Evolutionary conservation across 2,888 invertebrate species (phyloP).

Genomic region (Amblyteles armatorius): DNA sequence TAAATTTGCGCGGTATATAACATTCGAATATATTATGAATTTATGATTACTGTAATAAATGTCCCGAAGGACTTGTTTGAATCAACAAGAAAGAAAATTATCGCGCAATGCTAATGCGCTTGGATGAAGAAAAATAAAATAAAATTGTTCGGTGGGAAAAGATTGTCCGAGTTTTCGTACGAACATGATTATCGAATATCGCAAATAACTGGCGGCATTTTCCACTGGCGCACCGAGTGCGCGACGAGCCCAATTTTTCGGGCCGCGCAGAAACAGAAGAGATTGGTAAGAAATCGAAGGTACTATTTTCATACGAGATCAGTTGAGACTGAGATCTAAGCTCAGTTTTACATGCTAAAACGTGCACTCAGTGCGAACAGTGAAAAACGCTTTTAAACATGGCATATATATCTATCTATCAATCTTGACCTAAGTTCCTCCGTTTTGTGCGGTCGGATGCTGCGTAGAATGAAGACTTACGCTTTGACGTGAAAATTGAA

Average conservation of each 20-base stretch:
- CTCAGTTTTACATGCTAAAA: slow-evolving; percentile 8
- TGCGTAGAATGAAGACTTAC: not conserved
- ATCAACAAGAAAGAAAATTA: not conserved
- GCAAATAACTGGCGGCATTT: slow-evolving; percentile 27
- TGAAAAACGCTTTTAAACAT: slow-evolving; percentile 22
- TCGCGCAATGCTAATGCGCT: not conserved
- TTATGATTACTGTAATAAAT: slow-evolving; percentile 12
- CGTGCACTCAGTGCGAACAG: slow-evolving; percentile 1
- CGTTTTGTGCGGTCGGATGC: slow-evolving; percentile 15
- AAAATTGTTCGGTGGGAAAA: slow-evolving; percentile 27
- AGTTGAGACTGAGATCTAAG: slow-evolving; percentile 14
- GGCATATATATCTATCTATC: slow-evolving; percentile 27
- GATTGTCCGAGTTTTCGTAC: slow-evolving; percentile 38
- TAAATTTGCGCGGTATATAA: slow-evolving; percentile 52
- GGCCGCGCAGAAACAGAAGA: not conserved
- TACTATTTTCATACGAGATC: slow-evolving; percentile 5
- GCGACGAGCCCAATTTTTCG: not conserved
- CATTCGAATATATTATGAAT: slow-evolving; percentile 58
- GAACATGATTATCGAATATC: slow-evolving; percentile 39
- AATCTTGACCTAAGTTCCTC: slow-evolving; percentile 27
- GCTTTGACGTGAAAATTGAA: slow-evolving; percentile 41
- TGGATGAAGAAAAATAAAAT: not conserved
- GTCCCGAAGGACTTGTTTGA: not conserved
- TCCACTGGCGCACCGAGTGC: not conserved
- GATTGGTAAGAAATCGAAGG: not conserved